These are phyloP conservation scores for Lineus longissimus DNA, from an alignment of 1,140 invertebrate species.

Conservation along the genomic window DNA sequence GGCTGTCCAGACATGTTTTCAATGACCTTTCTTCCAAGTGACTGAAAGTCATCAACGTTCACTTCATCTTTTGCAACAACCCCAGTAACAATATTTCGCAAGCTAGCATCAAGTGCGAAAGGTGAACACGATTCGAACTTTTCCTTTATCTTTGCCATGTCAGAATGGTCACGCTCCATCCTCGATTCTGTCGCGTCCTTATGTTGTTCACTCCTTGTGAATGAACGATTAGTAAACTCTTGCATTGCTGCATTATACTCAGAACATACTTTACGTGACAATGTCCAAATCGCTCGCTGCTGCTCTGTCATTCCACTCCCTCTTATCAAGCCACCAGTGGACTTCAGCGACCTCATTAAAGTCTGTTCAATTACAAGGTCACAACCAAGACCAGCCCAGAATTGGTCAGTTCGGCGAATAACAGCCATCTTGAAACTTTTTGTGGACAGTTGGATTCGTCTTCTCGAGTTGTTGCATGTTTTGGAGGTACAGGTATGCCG, in stretches of 20 bases:
- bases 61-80: conserved; percentile 9
- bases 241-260: conserved; percentile 26
- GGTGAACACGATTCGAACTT: conserved; percentile 16
- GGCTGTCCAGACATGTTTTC: conserved; percentile 16
- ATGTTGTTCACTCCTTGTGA: background rate
- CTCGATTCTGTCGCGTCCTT: background rate
- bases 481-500: conserved; percentile 52
- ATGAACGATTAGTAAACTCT: conserved; percentile 14
- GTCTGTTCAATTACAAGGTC: conserved; percentile 10
- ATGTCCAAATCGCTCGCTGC: conserved; percentile 19
- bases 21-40: conserved; percentile 18
- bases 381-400: conserved; percentile 6
- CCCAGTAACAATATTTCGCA: conserved; percentile 23
- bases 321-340: background rate
- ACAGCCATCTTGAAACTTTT: conserved; percentile 31
- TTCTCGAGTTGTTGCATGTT: conserved; percentile 42
- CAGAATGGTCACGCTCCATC: background rate
- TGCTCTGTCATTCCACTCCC: conserved; percentile 28
- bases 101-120: conserved; percentile 9
- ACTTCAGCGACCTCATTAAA: conserved; percentile 3
- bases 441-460: conserved; percentile 6
- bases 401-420: background rate
- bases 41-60: conserved; percentile 14
- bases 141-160: background rate
- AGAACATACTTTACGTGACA: conserved; percentile 24